Evolutionary conservation across 2,113 vertebrate species (phyloP).

Genomic region (Petaurus breviceps): DNA sequence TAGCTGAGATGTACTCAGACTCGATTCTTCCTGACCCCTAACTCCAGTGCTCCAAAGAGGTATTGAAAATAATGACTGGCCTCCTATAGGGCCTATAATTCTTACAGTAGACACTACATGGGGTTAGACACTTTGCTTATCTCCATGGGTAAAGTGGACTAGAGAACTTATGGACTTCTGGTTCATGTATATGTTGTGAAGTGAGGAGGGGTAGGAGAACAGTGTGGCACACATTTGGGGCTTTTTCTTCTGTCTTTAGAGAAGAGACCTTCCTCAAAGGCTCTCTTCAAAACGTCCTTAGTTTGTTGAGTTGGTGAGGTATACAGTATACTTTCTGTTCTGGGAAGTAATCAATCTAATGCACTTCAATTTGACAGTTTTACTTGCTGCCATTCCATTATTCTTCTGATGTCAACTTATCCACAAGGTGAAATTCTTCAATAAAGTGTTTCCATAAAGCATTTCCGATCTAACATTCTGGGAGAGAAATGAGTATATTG

Average conservation of each 20-base stretch:
- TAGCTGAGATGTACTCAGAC: not conserved
- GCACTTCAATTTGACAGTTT: conserved; percentile 72
- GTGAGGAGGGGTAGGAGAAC: not conserved
- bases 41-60: not conserved
- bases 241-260: conserved; percentile 42
- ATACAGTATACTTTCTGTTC: conserved; percentile 58
- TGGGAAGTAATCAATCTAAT: conserved; percentile 74
- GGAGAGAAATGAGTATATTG: conserved; percentile 57
- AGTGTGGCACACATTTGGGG: conserved; percentile 32
- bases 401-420: conserved; percentile 72
- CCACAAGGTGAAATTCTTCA: conserved; percentile 73
- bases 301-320: conserved; percentile 56
- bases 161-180: conserved; percentile 24
- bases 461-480: conserved; percentile 25
- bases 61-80: not conserved
- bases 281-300: conserved; percentile 48
- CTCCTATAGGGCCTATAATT: not conserved
- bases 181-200: not conserved
- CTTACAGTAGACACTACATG: not conserved
- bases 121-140: conserved; percentile 23
- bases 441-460: conserved; percentile 68
- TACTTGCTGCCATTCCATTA: conserved; percentile 63
- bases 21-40: not conserved
- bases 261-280: conserved; percentile 20
- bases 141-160: conserved; percentile 39